Evolutionary conservation across 2,113 vertebrate genomes (phyloP), one percentile per base, ranked within the genome.

Genomic region (Climacteris rufus): DNA sequence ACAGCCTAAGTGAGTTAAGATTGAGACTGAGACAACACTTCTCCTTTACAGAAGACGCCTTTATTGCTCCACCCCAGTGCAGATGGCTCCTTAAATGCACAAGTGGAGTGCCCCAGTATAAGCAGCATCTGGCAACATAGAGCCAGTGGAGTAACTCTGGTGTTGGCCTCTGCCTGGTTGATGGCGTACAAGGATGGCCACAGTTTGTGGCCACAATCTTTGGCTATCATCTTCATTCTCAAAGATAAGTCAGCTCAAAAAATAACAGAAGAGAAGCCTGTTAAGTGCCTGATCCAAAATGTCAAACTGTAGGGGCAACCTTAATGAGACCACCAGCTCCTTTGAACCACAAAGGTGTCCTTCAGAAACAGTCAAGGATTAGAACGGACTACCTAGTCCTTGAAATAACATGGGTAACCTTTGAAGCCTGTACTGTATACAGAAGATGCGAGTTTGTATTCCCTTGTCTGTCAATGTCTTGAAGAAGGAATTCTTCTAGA

Each of bases 231-330:
- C 31, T 91, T 59, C 10, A 53, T 47, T 47, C 22, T 42, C 12
- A 49, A 25, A 84, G 24, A 7, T 88, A 40, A 57, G 39, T 4
- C 15, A 44, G 0, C 21, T 77, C 31, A 68, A 54, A 57, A 64
- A 78, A 11, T 61, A 24, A 0, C 6, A 12, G 21, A 50, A 92
- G 13, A 77, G 22, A 72, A 35, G 30, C 40, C 11, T 42, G 5
- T 19, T 49, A 16, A 5, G 4, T 72, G 19, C 9, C n/a, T 44
- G 6, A 12, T 64, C 20, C 17, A 65, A 82, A 76, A 30, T 0
- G 0, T 1, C 1, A 9, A 52, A 91, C 24, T 9, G 7, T 30
- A 42, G 11, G 24, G 5, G 2, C 13, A 11, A 24, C 13, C 16
- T 52, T 71, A 31, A 47, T 42, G 31, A 77, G 54, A 44, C 9